phyloP scores from a whole-genome alignment of 2,113 vertebrate genomes.

The Sprattus sprattus region DNA sequence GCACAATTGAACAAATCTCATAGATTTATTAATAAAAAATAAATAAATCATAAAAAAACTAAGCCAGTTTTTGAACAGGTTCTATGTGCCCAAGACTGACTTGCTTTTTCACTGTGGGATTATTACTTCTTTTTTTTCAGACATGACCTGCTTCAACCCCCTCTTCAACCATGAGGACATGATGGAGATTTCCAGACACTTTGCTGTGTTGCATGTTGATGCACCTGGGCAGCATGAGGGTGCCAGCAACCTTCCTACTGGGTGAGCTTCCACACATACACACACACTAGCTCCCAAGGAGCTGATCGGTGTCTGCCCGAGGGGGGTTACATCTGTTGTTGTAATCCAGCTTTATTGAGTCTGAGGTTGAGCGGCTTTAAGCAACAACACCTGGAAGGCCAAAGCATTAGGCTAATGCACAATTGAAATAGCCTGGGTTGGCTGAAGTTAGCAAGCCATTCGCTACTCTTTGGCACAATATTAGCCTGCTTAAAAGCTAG shows the following conservation, averaged over 20 bases:
- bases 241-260: conserved; percentile 79
- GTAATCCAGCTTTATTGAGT: not conserved
- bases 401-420: not conserved
- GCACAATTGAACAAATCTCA: not conserved
- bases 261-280: conserved; percentile 67
- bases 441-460: not conserved
- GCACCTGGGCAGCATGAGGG: conserved; percentile 91
- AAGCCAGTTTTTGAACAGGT: not conserved
- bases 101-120: not conserved
- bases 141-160: conserved; percentile 88
- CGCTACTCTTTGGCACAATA: not conserved
- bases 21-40: not conserved
- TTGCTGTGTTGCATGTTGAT: conserved; percentile 89
- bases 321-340: conserved; percentile 25
- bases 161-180: conserved; percentile 91
- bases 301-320: not conserved
- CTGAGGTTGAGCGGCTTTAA: conserved; percentile 24
- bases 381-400: conserved; percentile 12
- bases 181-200: conserved; percentile 88
- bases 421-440: not conserved
- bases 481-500: not conserved
- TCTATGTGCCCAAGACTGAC: not conserved
- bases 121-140: conserved; percentile 56
- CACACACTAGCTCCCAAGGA: not conserved
- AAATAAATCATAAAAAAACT: not conserved